Base-by-base conservation (phyloP, 2,113 vertebrate genomes). In the Rhynchomys soricoides region DNA sequence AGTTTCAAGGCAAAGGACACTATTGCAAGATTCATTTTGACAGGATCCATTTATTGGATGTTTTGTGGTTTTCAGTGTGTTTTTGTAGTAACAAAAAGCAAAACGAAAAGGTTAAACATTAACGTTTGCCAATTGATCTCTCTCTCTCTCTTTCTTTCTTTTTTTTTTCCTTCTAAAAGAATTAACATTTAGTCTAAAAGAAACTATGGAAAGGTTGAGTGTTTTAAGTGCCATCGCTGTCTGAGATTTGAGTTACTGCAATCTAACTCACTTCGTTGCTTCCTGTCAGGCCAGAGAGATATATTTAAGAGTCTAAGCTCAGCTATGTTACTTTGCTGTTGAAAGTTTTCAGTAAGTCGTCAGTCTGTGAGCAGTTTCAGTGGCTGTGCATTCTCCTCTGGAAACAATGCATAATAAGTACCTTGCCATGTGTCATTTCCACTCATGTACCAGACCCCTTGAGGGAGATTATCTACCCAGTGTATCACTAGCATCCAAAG, bases 171-270 rank as follows among this genome's bases (percentile, higher is more conserved):
- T 31, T 29, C 66, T 92, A 74, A 91, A 91, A 3, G 4, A 22
- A 86, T 86, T 93, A 75, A 59, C 31, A 57, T 66, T 94, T 92
- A 73, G 37, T 57, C 34, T 64, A 55, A 92, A 78, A 66, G 21
- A n/a, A 55, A 57, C n/a, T 24, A 29, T 2, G 2, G 48, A 57
- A 83, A 93, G 45, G 22, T 1, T 48, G 43, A 78, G 9, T 43
- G 31, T 87, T 91, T 73, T 85, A 86, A 74, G 7, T 7, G 17
- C 34, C 26, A 48, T 74, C 1, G 1, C 43, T 70, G 21, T 73
- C 68, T 95, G 31, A 62, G 59, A 62, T 26, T 87, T 68, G 62
- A 85, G 62, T 59, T 90, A 71, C 19, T 87, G 55, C 22, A 57
- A n/a, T 96, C 31, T 82, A 88, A 50, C 12, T 93, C 9, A 52